Percentiles rank a stretch among this genome's conserved stretches.
These are phyloP conservation scores for Volucella zonaria DNA, from an alignment of 2,888 invertebrate species.

Conservation along the genomic window DNA sequence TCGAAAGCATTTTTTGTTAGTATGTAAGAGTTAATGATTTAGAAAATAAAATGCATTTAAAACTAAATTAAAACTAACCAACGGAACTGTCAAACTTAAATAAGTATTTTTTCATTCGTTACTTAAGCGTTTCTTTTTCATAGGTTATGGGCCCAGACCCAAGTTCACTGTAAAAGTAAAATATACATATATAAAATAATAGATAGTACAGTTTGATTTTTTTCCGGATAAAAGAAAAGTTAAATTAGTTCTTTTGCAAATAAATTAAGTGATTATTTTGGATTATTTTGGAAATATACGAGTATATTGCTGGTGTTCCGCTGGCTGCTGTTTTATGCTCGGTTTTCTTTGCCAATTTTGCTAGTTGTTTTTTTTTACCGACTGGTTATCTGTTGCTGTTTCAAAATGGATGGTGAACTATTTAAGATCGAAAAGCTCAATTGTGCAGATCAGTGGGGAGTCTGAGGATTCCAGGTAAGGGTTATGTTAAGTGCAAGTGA, in stretches of 20 bases:
- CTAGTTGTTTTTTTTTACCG: too few species aligned
- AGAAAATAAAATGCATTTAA: too few species aligned
- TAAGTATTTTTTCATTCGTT: too few species aligned
- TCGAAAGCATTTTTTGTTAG: too few species aligned
- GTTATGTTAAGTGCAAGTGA: slow-evolving; percentile 6
- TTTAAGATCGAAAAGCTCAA: slow-evolving; percentile 27
- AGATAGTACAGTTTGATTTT: slow-evolving; percentile 50
- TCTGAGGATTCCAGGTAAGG: slow-evolving; percentile 24
- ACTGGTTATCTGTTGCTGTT: slow-evolving; percentile 3
- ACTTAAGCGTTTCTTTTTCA: neutral
- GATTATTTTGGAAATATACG: neutral
- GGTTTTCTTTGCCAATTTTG: too few species aligned
- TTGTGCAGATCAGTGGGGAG: slow-evolving; percentile 12
- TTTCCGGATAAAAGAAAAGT: slow-evolving; percentile 58
- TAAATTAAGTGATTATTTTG: slow-evolving; percentile 33
- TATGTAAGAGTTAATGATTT: too few species aligned
- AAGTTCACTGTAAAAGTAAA: slow-evolving; percentile 11
- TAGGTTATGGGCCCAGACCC: slow-evolving; percentile 32
- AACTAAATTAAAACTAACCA: too few species aligned
- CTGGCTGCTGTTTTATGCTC: neutral
- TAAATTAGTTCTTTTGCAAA: slow-evolving; percentile 72
- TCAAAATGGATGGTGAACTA: slow-evolving; percentile 4
- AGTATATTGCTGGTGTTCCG: neutral
- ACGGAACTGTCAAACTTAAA: too few species aligned
- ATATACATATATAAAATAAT: neutral